Conservation (phyloP, 2,888 invertebrate genomes). For the Zygothrica quintamaculata region DNA sequence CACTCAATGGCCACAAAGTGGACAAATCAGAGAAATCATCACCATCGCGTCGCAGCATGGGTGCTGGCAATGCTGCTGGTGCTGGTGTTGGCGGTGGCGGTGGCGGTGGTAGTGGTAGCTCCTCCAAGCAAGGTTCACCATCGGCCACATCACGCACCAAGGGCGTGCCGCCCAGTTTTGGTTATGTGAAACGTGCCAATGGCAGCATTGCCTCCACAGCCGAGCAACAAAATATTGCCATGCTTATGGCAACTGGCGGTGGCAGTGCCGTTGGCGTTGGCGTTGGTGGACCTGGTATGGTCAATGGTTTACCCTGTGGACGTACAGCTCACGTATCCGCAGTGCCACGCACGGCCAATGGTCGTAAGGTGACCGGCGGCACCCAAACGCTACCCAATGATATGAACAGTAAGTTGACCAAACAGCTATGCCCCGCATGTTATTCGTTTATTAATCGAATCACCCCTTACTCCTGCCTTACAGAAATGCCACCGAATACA, state of each 20-base stretch:
- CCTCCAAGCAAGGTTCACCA: conserved; percentile 81
- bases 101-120: conserved; percentile 82
- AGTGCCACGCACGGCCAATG: conserved; percentile 90
- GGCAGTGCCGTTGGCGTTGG: conserved; percentile 38
- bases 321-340: conserved; percentile 93
- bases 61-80: conserved; percentile 76
- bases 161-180: conserved; percentile 93
- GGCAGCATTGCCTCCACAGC: conserved; percentile 86
- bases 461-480: not conserved
- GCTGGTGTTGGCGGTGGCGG: conserved; percentile 84
- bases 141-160: conserved; percentile 86
- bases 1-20: conserved; percentile 82
- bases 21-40: conserved; percentile 84
- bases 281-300: conserved; percentile 30
- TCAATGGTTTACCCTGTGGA: conserved; percentile 81
- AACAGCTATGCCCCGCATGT: not conserved
- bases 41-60: conserved; percentile 81
- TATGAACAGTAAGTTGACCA: conserved; percentile 86
- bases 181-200: conserved; percentile 92
- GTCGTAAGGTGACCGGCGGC: conserved; percentile 95
- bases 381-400: conserved; percentile 94
- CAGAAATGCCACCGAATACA: conserved; percentile 87
- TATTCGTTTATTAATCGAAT: not conserved
- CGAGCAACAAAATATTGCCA: conserved; percentile 83
- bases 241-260: conserved; percentile 75